Percentiles rank a stretch among this genome's conserved stretches.
Evolutionary conservation across 2,797 vertebrate genomes (phyloP).

Genomic region (Tapirus indicus): DNA sequence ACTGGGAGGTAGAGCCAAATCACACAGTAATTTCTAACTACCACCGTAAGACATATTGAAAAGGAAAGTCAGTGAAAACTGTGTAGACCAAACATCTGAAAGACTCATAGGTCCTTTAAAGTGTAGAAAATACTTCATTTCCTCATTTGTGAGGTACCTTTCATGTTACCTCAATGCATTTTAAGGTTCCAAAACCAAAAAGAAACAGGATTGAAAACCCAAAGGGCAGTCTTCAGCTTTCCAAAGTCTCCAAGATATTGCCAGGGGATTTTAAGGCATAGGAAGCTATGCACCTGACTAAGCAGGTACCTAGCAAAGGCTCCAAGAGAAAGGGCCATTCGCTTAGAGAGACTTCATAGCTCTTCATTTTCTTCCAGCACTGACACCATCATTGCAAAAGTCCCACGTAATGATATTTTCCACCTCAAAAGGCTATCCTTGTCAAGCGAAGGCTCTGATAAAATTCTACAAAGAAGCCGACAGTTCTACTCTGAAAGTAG

Average conservation of each 20-base stretch:
- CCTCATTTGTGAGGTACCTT: background rate
- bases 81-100: background rate
- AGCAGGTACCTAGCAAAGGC: background rate
- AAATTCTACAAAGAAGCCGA: background rate
- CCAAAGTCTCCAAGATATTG: background rate
- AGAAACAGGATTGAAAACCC: background rate
- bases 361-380: background rate
- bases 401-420: background rate
- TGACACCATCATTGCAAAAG: background rate
- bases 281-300: background rate
- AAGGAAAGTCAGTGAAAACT: background rate
- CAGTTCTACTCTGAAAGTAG: background rate
- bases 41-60: background rate
- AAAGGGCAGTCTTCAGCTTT: background rate
- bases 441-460: background rate
- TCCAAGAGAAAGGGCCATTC: background rate
- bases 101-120: background rate
- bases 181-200: slow-evolving; percentile 36
- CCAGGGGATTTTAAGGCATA: background rate
- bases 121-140: background rate
- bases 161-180: background rate
- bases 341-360: background rate
- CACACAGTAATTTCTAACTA: background rate
- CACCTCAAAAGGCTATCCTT: background rate
- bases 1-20: background rate